Percentiles rank a stretch among this genome's conserved stretches.
Evolutionary conservation across 2,113 vertebrate species (phyloP).

Genomic region (Eptatretus burgeri): DNA sequence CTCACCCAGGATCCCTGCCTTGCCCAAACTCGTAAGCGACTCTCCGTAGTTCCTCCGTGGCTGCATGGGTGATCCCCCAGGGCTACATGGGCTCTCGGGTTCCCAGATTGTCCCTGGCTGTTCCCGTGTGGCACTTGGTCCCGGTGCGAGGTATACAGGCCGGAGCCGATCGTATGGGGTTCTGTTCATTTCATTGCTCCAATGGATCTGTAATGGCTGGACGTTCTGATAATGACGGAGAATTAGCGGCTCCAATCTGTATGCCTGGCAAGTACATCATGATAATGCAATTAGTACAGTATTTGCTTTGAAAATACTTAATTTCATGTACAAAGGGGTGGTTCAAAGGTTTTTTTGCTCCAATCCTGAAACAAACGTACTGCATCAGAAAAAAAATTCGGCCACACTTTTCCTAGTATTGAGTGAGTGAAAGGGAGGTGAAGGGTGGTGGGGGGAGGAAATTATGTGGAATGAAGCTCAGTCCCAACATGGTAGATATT

Average conservation of each 20-base stretch:
- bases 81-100: constrained; percentile 42
- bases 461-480: too few relatives aligned
- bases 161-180: constrained; percentile 51
- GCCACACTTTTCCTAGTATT: too few relatives aligned
- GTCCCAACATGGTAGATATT: too few relatives aligned
- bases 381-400: too few relatives aligned
- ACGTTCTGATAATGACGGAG: constrained; percentile 89
- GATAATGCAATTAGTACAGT: too few relatives aligned
- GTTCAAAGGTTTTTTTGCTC: too few relatives aligned
- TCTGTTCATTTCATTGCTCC: constrained; percentile 57
- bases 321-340: too few relatives aligned
- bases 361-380: too few relatives aligned
- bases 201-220: constrained; percentile 75
- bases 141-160: constrained; percentile 45
- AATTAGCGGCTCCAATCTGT: constrained; percentile 73
- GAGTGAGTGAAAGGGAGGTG: too few relatives aligned
- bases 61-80: constrained; percentile 57
- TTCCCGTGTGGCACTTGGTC: constrained; percentile 23
- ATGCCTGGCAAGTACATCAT: constrained; percentile 28
- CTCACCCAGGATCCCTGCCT: constrained; percentile 73
- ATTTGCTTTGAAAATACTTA: too few relatives aligned
- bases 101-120: constrained; percentile 33
- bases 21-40: constrained; percentile 84
- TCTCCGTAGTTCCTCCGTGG: constrained; percentile 57
- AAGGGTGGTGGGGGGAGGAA: too few relatives aligned